Evolutionary conservation across 2,888 invertebrate genomes (phyloP), one percentile per base, ranked within the genome.

Genomic region (Suillia variegata): DNA sequence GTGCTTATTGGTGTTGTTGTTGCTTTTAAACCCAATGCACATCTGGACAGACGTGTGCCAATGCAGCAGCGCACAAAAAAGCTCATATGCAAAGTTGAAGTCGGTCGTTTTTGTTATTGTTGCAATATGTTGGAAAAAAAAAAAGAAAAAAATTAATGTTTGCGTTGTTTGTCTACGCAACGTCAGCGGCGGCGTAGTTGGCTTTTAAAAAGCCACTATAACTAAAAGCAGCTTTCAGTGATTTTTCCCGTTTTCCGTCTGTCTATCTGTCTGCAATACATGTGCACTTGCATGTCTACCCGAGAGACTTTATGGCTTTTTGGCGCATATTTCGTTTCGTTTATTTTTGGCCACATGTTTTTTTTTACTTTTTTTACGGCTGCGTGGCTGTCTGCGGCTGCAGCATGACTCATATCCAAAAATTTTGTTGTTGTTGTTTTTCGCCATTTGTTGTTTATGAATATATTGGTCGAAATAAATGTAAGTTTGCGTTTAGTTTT

Each of bases 391-490:
- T 17, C 12, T 49, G 54, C 34, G 13, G n/a, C n/a, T n/a, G n/a
- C n/a, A 15, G 58, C 21, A 58, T 58, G 58, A 58, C 50, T 58
- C 58, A 58, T 38, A 47, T 31, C 48, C 42, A 47, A 54, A 61
- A 58, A 42, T n/a, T n/a, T n/a, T n/a, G n/a, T n/a, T n/a, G n/a
- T 61, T 26, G 26, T 26, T 38, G 45, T 65, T 67, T 69, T 67
- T 69, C 70, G 68, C 63, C 59, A 64, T 68, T 67, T 67, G 63
- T 70, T 65, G 67, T 67, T 75, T 75, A 78, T 77, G 75, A 77
- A 77, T 77, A 76, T 78, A 76, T 78, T 76, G 74, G 75, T 60
- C 61, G 60, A 66, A 66, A 66, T 62, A 67, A 64, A 67, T 68
- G 66, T 68, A 66, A 59, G 56, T 57, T 59, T 38, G 33, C 49